phyloP scores from a whole-genome alignment of 2,113 vertebrate species.

The Elanus axillaris region DNA sequence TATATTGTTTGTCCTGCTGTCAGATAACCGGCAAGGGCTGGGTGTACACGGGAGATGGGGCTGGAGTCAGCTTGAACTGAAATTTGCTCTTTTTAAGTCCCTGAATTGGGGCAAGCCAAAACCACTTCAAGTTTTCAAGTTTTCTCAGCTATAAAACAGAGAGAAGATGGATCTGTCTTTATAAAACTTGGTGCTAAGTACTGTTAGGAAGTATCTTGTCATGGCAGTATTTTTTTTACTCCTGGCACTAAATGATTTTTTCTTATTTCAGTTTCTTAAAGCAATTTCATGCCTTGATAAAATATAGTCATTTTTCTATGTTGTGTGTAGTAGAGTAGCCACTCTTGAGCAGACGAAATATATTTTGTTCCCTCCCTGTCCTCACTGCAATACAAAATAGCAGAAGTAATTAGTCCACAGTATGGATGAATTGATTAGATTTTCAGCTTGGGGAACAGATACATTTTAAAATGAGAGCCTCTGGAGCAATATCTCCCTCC shows the following conservation, averaged over 20 bases:
- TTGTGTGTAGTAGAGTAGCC: background rate
- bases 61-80: background rate
- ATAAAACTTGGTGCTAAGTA: background rate
- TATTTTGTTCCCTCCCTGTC: slow-evolving; percentile 1
- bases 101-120: background rate
- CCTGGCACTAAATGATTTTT: background rate
- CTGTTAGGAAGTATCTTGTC: background rate
- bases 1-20: background rate
- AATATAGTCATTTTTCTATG: background rate
- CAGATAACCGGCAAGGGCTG: background rate
- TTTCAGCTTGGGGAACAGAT: slow-evolving; percentile 67
- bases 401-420: slow-evolving; percentile 60
- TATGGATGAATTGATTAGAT: slow-evolving; percentile 68
- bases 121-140: background rate
- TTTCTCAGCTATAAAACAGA: background rate
- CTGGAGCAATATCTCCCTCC: background rate
- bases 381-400: slow-evolving; percentile 26
- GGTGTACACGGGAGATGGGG: background rate
- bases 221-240: background rate
- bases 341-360: background rate
- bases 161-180: background rate
- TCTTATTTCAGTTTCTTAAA: background rate
- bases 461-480: slow-evolving; percentile 28
- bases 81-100: background rate
- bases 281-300: slow-evolving; percentile 21